Evolutionary conservation across 2,113 vertebrate species (phyloP).

Genomic region (Chrysemys picta): DNA sequence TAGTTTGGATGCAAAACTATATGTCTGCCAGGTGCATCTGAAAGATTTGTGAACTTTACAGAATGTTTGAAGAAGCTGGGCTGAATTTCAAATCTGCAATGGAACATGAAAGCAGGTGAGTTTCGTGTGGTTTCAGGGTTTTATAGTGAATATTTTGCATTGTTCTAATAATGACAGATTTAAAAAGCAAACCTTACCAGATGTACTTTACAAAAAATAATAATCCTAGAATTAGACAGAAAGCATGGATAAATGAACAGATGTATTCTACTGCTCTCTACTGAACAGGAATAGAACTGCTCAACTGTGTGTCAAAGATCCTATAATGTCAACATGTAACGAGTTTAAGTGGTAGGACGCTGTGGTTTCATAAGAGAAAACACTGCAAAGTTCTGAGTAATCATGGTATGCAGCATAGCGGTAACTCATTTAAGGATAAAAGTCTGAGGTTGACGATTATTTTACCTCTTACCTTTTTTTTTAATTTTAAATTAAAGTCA

Average conservation of each 20-base stretch:
- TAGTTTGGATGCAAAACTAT: not conserved
- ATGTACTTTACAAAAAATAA: not conserved
- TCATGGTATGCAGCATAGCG: not conserved
- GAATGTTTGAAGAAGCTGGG: slow-evolving; percentile 12
- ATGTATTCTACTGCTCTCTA: not conserved
- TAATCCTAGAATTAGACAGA: slow-evolving; percentile 51
- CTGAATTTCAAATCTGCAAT: slow-evolving; percentile 41
- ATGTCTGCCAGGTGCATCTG: slow-evolving; percentile 5
- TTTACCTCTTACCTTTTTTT: not conserved
- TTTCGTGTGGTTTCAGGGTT: slow-evolving; percentile 54
- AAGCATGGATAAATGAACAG: not conserved
- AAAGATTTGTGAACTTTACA: slow-evolving; percentile 41
- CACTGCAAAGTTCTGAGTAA: not conserved
- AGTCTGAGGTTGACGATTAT: not conserved
- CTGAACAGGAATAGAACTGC: not conserved
- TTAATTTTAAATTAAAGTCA: not conserved
- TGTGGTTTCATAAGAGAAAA: not conserved
- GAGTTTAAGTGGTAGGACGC: not conserved
- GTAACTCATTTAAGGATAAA: not conserved
- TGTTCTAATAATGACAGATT: slow-evolving; percentile 49
- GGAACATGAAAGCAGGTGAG: slow-evolving; percentile 58
- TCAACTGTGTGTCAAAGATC: not conserved
- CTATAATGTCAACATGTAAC: not conserved
- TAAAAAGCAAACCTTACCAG: slow-evolving; percentile 61
- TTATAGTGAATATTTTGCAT: slow-evolving; percentile 64